Evolutionary conservation across 2,797 vertebrate species (phyloP).

Genomic region (Nyctibius grandis): DNA sequence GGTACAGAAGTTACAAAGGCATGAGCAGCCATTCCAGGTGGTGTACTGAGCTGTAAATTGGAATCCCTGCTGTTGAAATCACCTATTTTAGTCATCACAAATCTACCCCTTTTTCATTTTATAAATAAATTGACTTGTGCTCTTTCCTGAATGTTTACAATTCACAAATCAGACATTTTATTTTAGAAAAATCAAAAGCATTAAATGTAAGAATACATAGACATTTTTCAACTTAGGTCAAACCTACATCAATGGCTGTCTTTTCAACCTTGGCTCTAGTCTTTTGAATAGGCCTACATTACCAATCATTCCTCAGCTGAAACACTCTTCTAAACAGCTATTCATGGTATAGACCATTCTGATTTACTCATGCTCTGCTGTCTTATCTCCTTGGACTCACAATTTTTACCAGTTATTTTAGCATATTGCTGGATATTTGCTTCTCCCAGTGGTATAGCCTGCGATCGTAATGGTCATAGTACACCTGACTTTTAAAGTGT

Average conservation of each 20-base stretch:
- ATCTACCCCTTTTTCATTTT: not conserved
- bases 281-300: not conserved
- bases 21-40: not conserved
- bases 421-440: not conserved
- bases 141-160: not conserved
- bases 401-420: not conserved
- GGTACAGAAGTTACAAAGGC: not conserved
- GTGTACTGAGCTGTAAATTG: not conserved
- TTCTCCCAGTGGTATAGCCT: not conserved
- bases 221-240: not conserved
- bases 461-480: fast-evolving
- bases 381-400: not conserved
- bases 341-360: not conserved
- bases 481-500: not conserved
- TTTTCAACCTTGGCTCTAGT: not conserved
- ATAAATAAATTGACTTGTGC: not conserved
- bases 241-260: not conserved
- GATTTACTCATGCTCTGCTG: not conserved
- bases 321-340: not conserved
- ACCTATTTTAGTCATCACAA: not conserved
- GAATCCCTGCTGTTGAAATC: not conserved
- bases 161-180: not conserved
- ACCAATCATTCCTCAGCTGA: not conserved
- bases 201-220: not conserved
- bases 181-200: not conserved